Conservation (phyloP, 2,888 invertebrate genomes). For the Drosophila paranaensis region DNA sequence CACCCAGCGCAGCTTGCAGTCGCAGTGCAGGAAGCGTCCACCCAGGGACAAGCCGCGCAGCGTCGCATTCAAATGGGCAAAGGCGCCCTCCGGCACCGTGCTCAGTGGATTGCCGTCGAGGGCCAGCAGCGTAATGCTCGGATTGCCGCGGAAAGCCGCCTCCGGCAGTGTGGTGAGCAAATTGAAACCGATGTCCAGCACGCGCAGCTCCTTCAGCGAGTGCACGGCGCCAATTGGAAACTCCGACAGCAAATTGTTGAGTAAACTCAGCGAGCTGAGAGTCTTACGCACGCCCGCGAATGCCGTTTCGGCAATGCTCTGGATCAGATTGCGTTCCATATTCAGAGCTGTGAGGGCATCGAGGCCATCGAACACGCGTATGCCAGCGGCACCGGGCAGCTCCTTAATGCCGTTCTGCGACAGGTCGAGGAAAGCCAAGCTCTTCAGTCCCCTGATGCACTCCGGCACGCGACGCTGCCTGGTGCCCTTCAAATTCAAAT, state of each 20-base stretch:
- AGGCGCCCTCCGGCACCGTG: conserved; percentile 92
- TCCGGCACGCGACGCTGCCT: conserved; percentile 92
- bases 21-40: conserved; percentile 94
- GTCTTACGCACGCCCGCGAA: conserved; percentile 93
- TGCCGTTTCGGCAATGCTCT: conserved; percentile 90
- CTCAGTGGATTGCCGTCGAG: conserved; percentile 95
- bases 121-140: conserved; percentile 93
- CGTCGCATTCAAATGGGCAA: conserved; percentile 92
- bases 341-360: conserved; percentile 92
- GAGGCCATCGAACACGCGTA: conserved; percentile 90
- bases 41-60: conserved; percentile 94
- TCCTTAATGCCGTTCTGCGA: conserved; percentile 95
- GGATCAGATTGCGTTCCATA: conserved; percentile 94
- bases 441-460: conserved; percentile 90
- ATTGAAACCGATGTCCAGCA: conserved; percentile 96
- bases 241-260: conserved; percentile 94
- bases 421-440: conserved; percentile 94
- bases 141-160: conserved; percentile 92
- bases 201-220: conserved; percentile 91
- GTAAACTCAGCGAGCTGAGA: conserved; percentile 93
- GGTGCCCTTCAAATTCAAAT: conserved; percentile 95
- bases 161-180: conserved; percentile 92
- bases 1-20: conserved; percentile 95
- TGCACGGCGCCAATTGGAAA: conserved; percentile 93
- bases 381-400: conserved; percentile 89